These are phyloP conservation scores for Aulostomus chinensis DNA, from an alignment of 2,797 vertebrate genomes.

Conservation along the genomic window DNA sequence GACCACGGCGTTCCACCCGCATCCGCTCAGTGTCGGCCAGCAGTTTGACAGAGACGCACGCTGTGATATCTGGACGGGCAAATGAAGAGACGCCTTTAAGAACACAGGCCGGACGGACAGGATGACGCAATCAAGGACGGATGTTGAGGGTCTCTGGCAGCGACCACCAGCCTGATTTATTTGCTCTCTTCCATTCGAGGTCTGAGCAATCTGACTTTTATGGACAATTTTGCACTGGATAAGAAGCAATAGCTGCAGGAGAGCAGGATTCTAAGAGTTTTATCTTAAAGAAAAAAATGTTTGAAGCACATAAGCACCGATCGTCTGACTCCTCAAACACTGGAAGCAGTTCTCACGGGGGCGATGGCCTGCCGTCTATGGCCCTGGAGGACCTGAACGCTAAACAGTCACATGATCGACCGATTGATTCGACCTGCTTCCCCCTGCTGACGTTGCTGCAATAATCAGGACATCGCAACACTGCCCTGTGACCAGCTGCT, in stretches of 20 bases:
- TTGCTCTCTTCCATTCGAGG: neutral
- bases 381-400: neutral
- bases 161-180: neutral
- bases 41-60: conserved; percentile 24
- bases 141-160: neutral
- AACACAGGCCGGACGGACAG: neutral
- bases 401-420: neutral
- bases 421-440: neutral
- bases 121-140: neutral
- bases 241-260: conserved; percentile 9
- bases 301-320: conserved; percentile 26
- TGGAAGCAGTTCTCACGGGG: no score
- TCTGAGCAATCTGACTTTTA: conserved; percentile 2
- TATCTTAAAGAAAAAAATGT: conserved; percentile 7
- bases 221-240: conserved; percentile 29
- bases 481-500: conserved; percentile 4
- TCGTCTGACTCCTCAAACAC: neutral
- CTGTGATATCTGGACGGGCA: conserved; percentile 16
- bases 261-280: neutral
- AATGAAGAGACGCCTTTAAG: neutral
- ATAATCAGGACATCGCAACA: neutral
- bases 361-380: neutral
- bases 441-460: neutral
- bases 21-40: neutral
- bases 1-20: conserved; percentile 49